Percentiles rank a stretch among this genome's conserved stretches.
Evolutionary conservation across 2,113 vertebrate genomes (phyloP).

Genomic region (Arothron firmamentum): DNA sequence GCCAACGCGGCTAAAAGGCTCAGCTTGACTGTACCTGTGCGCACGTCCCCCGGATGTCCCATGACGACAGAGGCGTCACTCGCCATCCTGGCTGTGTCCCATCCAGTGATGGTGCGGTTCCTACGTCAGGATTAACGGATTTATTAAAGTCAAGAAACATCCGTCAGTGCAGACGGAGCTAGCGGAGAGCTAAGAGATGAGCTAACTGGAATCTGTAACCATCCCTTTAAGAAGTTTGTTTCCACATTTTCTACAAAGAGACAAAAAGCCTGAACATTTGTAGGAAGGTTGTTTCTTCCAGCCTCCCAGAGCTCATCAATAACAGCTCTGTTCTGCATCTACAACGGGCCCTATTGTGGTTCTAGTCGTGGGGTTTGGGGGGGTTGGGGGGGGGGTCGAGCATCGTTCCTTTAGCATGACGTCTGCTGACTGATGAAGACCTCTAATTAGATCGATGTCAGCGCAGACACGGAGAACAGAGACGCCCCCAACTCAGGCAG

Average conservation of each 20-base stretch:
- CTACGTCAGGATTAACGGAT: constrained; percentile 35
- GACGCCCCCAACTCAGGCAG: constrained; percentile 46
- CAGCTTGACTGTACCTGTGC: constrained; percentile 65
- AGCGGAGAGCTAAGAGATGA: too few species aligned
- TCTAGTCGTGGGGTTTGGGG: not conserved
- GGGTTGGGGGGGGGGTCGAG: constrained; percentile 10
- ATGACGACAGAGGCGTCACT: constrained; percentile 38
- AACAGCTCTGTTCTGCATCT: constrained; percentile 45
- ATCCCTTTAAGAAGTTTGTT: too few species aligned
- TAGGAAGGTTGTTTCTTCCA: not conserved
- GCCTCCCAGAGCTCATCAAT: constrained; percentile 26
- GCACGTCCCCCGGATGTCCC: constrained; percentile 39
- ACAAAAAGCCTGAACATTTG: too few species aligned
- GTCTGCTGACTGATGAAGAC: constrained; percentile 67
- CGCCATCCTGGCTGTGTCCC: constrained; percentile 34
- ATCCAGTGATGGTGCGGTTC: constrained; percentile 30
- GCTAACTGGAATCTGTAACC: too few species aligned
- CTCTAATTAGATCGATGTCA: constrained; percentile 70
- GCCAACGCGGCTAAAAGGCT: constrained; percentile 58
- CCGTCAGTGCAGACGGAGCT: too few species aligned
- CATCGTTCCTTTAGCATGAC: constrained; percentile 67
- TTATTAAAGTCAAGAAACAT: constrained; percentile 21
- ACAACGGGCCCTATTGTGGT: constrained; percentile 62
- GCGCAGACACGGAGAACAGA: constrained; percentile 54
- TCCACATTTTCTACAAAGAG: too few species aligned